Percentiles rank a stretch among this genome's conserved stretches.
phyloP scores from a whole-genome alignment of 2,797 vertebrate species.

The Bryconaethiops microstoma region DNA sequence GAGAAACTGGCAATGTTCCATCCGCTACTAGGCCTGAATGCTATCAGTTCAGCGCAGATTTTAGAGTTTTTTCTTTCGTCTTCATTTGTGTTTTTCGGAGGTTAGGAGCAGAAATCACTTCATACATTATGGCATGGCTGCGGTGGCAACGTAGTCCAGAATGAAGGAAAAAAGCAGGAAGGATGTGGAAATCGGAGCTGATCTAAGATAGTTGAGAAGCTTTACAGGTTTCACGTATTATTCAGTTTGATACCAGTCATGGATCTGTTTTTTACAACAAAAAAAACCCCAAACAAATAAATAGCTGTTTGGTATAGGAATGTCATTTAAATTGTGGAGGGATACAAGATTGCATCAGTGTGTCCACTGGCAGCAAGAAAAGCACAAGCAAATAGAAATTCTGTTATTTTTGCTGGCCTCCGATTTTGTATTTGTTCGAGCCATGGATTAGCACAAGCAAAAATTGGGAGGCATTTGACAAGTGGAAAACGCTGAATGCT shows the following conservation, averaged over 20 bases:
- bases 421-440: slow-evolving; percentile 7
- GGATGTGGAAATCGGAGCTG: slow-evolving; percentile 6
- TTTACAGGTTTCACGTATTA: neutral
- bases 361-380: neutral
- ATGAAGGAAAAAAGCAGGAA: slow-evolving; percentile 10
- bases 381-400: neutral
- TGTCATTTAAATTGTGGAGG: neutral
- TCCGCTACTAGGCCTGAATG: slow-evolving; percentile 54
- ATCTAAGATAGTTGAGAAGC: neutral
- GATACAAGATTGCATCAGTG: neutral
- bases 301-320: neutral
- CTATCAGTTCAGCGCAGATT: slow-evolving; percentile 61
- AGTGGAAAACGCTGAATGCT: neutral
- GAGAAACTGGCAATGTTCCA: slow-evolving; percentile 54
- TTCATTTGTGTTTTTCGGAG: slow-evolving; percentile 22
- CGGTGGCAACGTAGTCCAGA: slow-evolving; percentile 24
- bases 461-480: neutral
- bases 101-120: slow-evolving; percentile 40
- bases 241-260: neutral
- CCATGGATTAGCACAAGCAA: slow-evolving; percentile 6
- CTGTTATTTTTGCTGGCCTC: neutral
- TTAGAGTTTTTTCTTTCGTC: slow-evolving; percentile 45
- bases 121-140: slow-evolving; percentile 15
- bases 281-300: too few relatives aligned
- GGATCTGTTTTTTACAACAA: too few relatives aligned